A percentile compares a stretch with the other conserved stretches of the same genome.
phyloP scores from a whole-genome alignment of 1,140 invertebrate genomes.

The Drosophila obscura region DNA sequence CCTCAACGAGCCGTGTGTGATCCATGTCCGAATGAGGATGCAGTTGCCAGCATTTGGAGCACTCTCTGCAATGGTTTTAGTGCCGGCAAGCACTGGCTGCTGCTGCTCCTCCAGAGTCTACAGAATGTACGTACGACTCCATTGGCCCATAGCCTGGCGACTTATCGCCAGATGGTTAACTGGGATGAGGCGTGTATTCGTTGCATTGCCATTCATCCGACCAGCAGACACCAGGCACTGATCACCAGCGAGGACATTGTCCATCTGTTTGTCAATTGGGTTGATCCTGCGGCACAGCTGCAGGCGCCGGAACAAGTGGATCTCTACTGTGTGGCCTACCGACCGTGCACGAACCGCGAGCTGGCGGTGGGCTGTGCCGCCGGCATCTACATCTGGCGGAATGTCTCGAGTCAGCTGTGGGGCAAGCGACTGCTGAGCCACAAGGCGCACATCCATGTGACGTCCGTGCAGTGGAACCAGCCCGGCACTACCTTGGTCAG shows the following conservation, averaged over 20 bases:
- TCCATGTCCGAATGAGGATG: too few relatives aligned
- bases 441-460: constrained; percentile 20
- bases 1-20: too few relatives aligned
- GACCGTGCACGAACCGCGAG: constrained; percentile 7
- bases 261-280: background rate
- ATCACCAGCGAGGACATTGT: constrained; percentile 20
- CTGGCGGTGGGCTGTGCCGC: constrained; percentile 42
- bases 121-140: too few relatives aligned
- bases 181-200: constrained; percentile 16
- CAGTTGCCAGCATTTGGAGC: too few relatives aligned
- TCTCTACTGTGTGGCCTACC: constrained; percentile 30
- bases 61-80: too few relatives aligned
- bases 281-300: background rate
- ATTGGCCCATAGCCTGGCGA: too few relatives aligned
- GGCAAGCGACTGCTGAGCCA: constrained; percentile 1
- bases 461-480: constrained; percentile 34
- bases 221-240: background rate
- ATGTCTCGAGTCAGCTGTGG: background rate
- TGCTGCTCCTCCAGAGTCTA: too few relatives aligned
- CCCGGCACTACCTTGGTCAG: constrained; percentile 23
- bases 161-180: background rate
- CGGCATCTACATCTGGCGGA: constrained; percentile 39
- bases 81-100: too few relatives aligned
- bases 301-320: background rate
- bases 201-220: constrained; percentile 21